Percentiles rank a stretch among this genome's conserved stretches.
Conservation (phyloP, 2,113 vertebrate species). For the Meles meles region DNA sequence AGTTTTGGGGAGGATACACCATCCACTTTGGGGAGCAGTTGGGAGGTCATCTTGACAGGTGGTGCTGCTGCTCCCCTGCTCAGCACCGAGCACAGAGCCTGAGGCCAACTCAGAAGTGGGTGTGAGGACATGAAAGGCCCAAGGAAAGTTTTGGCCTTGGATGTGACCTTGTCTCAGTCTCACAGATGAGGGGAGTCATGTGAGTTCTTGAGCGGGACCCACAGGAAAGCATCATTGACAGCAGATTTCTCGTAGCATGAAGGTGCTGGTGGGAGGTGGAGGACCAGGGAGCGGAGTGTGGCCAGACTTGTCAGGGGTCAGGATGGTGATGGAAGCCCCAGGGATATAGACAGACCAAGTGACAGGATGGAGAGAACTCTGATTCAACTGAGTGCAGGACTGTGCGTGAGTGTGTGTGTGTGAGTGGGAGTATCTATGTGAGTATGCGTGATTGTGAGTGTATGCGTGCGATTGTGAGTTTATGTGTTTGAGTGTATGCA, state of each 20-base stretch:
- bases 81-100: background rate
- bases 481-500: background rate
- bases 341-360: background rate
- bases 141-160: no score
- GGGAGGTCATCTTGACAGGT: rapidly evolving
- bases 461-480: background rate
- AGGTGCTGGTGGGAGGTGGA: background rate
- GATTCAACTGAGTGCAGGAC: no score
- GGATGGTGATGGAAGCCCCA: background rate
- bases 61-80: rapidly evolving
- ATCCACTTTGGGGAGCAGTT: rapidly evolving
- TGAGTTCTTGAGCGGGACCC: no score
- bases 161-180: background rate
- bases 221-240: no score
- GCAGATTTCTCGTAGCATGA: no score
- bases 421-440: background rate
- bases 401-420: background rate
- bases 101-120: rapidly evolving
- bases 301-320: background rate
- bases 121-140: no score
- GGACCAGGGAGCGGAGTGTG: background rate
- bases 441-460: background rate
- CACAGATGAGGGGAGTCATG: background rate
- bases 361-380: no score
- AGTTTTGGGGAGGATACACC: rapidly evolving